Evolutionary conservation across 1,140 invertebrate genomes (phyloP), one percentile per base, ranked within the genome.

Genomic region (Anastatus disparis): DNA sequence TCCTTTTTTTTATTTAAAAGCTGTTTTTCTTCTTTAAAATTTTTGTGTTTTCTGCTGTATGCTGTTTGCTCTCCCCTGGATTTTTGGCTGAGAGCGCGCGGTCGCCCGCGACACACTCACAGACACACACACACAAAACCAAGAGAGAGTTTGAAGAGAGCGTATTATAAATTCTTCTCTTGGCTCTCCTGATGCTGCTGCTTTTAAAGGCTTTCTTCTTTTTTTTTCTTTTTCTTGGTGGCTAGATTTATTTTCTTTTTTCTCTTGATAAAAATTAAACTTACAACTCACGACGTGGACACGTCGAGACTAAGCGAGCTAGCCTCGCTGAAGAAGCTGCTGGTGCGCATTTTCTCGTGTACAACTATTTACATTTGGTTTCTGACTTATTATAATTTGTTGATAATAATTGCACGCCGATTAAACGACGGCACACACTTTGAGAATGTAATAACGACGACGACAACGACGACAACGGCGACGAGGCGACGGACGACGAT

Each of bases 201-300:
- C n/a, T n/a, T n/a, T n/a, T n/a, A n/a, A n/a, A n/a, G n/a, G n/a
- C n/a, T n/a, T n/a, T n/a, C n/a, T n/a, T n/a, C n/a, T n/a, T n/a
- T n/a, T n/a, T n/a, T n/a, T n/a, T n/a, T n/a, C n/a, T n/a, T n/a
- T n/a, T n/a, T n/a, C n/a, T n/a, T n/a, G n/a, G n/a, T n/a, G n/a
- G n/a, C n/a, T n/a, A n/a, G n/a, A n/a, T n/a, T n/a, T n/a, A n/a
- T n/a, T n/a, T n/a, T n/a, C n/a, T n/a, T n/a, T n/a, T n/a, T n/a
- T n/a, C n/a, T n/a, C n/a, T n/a, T n/a, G n/a, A n/a, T n/a, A n/a
- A n/a, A n/a, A n/a, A n/a, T n/a, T n/a, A n/a, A n/a, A n/a, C n/a
- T n/a, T 61, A 61, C 58, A 46, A 46, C 58, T 61, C 42, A 64
- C 61, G 61, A 64, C 44, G 61, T 64, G 61, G 61, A 64, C 61